These are phyloP conservation scores for Morpho deidamia DNA, from an alignment of 2,888 invertebrate species.

Conservation along the genomic window DNA sequence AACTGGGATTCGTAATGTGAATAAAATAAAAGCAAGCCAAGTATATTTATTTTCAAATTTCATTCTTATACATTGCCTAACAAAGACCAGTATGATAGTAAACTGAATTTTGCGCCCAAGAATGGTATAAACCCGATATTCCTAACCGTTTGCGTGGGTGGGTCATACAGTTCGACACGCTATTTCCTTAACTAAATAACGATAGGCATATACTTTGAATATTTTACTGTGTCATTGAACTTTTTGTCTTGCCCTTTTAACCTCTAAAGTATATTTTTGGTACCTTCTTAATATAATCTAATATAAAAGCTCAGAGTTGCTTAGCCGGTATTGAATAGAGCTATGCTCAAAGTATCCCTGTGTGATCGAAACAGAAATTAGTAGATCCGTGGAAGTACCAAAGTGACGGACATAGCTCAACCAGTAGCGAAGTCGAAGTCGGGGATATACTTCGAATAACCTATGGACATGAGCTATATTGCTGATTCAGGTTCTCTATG, in stretches of 20 bases:
- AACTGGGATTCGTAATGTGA: neutral
- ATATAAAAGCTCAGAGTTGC: too few species aligned
- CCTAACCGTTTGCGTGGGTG: neutral
- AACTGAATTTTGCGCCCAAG: neutral
- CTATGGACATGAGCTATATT: too few species aligned
- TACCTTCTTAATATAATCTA: too few species aligned
- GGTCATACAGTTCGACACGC: conserved; percentile 2
- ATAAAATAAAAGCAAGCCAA: neutral
- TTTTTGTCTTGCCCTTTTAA: neutral
- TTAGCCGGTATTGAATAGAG: too few species aligned
- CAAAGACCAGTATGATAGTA: neutral
- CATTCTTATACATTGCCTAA: neutral
- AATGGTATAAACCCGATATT: neutral
- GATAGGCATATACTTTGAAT: neutral
- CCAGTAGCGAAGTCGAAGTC: too few species aligned
- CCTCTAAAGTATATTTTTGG: too few species aligned
- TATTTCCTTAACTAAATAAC: conserved; percentile 2
- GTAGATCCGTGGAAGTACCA: too few species aligned
- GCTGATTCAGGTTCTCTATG: too few species aligned
- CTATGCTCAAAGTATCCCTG: too few species aligned
- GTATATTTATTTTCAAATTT: neutral
- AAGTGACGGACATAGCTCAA: too few species aligned
- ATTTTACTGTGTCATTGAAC: neutral
- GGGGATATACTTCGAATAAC: too few species aligned
- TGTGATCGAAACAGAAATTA: too few species aligned